These are phyloP conservation scores for Gymnothorax javanicus DNA, from an alignment of 2,797 vertebrate species.

Conservation along the genomic window DNA sequence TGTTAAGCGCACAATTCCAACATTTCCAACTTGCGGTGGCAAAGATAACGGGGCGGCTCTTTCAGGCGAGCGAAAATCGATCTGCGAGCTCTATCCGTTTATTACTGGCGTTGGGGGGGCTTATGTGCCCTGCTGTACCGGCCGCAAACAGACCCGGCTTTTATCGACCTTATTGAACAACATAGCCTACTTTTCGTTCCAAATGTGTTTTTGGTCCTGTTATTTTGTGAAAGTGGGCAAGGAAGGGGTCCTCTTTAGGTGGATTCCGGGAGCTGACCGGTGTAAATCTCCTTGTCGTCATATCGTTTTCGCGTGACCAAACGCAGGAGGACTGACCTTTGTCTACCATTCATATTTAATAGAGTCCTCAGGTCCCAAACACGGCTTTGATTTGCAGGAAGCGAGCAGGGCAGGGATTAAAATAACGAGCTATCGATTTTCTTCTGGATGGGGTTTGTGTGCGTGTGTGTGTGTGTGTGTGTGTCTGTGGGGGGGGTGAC, in stretches of 20 bases:
- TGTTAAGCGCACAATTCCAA: neutral
- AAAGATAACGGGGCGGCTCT: neutral
- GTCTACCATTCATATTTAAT: slow-evolving; percentile 22
- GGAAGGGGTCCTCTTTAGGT: no score
- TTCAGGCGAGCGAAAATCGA: neutral
- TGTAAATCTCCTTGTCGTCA: slow-evolving; percentile 1
- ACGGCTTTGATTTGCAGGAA: neutral
- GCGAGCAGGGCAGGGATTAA: neutral
- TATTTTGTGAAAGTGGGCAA: no score
- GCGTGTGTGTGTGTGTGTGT: no score
- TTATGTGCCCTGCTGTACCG: neutral
- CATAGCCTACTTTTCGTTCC: neutral
- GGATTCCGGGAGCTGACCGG: neutral
- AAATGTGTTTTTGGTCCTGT: neutral
- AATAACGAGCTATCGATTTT: slow-evolving; percentile 10
- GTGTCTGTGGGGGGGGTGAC: neutral
- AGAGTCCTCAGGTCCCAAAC: neutral
- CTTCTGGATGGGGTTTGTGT: neutral
- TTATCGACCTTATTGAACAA: slow-evolving; percentile 14
- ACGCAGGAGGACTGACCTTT: slow-evolving; percentile 1
- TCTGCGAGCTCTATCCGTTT: neutral
- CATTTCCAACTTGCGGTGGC: neutral
- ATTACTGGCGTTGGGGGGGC: neutral
- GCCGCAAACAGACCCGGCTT: neutral
- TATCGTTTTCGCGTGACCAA: neutral